Percentiles rank a stretch among this genome's conserved stretches.
phyloP scores from a whole-genome alignment of 2,113 vertebrate genomes.

The Syrrhaptes paradoxus region DNA sequence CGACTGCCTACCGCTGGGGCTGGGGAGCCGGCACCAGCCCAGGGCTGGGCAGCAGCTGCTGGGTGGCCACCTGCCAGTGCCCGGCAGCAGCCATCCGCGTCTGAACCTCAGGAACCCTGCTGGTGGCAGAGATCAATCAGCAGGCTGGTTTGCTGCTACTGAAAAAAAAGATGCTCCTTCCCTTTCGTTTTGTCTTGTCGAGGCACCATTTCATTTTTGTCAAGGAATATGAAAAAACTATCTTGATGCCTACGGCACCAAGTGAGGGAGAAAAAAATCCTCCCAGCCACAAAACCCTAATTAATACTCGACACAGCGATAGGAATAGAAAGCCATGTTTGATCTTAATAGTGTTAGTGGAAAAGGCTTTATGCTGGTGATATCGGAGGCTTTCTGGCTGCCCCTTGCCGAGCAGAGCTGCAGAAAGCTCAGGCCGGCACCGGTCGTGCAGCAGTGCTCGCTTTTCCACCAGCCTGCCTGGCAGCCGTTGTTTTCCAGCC shows the following conservation, averaged over 20 bases:
- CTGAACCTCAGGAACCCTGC: fast-evolving
- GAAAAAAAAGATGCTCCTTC: not conserved
- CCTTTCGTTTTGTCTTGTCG: not conserved
- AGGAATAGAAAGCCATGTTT: not conserved
- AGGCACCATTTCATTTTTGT: not conserved
- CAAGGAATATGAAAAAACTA: not conserved
- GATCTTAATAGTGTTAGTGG: not conserved
- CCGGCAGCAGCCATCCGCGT: fast-evolving
- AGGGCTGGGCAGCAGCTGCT: not conserved
- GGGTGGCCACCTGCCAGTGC: fast-evolving
- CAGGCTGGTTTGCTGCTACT: not conserved
- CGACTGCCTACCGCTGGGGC: not conserved
- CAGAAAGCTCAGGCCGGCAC: not conserved
- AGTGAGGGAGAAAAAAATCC: not conserved
- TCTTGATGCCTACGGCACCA: not conserved
- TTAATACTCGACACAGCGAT: not conserved
- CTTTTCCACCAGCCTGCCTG: not conserved
- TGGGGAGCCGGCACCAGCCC: not conserved
- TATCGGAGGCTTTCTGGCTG: conserved; percentile 2
- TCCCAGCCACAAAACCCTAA: not conserved
- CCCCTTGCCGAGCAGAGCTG: not conserved
- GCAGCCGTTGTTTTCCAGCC: not conserved
- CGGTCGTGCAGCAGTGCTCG: not conserved
- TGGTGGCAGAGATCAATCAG: not conserved
- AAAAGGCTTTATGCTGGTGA: not conserved